phyloP scores from a whole-genome alignment of 1,140 invertebrate species.

The Notospermus geniculatus region DNA sequence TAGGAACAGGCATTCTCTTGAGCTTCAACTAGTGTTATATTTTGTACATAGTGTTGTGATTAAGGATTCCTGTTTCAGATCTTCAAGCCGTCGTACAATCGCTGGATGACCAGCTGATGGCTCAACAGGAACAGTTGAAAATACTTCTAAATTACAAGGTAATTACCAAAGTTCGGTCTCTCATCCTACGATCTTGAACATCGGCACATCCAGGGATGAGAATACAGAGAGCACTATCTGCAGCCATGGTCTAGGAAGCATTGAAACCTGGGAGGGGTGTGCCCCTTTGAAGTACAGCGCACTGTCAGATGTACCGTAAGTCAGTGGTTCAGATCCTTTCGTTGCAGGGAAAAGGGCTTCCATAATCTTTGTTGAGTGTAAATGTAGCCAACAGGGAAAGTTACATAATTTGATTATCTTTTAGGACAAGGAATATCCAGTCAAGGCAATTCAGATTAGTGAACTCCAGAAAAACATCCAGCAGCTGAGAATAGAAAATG shows the following conservation, averaged over 20 bases:
- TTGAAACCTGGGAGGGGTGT: no score
- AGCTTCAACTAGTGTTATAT: no score
- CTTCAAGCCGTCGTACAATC: constrained; percentile 33
- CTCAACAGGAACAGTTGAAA: constrained; percentile 40
- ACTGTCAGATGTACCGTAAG: no score
- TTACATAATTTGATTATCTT: constrained; percentile 14
- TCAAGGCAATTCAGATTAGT: constrained; percentile 50
- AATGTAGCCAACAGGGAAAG: not conserved
- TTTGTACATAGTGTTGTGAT: not conserved
- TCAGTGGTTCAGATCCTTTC: no score
- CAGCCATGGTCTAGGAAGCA: no score
- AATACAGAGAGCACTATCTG: no score
- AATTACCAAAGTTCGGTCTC: not conserved
- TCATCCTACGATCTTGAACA: not conserved
- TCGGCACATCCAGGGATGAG: not conserved
- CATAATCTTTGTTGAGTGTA: not conserved
- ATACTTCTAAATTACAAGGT: constrained; percentile 47
- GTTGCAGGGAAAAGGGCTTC: no score
- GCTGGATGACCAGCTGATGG: constrained; percentile 33
- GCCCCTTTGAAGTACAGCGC: not conserved
- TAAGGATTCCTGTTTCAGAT: constrained; percentile 24
- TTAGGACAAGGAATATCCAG: constrained; percentile 54
- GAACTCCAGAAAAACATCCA: constrained; percentile 49
- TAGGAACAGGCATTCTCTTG: no score
- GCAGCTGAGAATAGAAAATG: constrained; percentile 38